Evolutionary conservation across 2,888 invertebrate species (phyloP).

Genomic region (Strigamia transsilvanica): DNA sequence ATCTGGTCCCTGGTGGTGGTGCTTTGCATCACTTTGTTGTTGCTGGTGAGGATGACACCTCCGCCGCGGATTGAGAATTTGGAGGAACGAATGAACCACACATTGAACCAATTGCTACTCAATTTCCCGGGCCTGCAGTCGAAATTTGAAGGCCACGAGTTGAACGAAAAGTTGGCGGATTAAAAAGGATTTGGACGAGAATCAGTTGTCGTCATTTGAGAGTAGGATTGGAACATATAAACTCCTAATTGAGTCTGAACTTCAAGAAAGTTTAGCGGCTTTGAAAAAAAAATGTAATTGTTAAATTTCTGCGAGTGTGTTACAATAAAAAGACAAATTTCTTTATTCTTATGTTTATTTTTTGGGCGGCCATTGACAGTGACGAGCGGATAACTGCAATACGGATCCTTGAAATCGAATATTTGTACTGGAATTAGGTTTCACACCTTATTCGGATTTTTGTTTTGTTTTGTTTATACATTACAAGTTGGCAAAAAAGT

Average conservation of each 20-base stretch:
- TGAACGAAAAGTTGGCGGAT: too few species aligned
- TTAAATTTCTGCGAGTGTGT: not conserved
- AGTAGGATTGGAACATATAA: conserved; percentile 49
- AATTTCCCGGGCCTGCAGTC: not conserved
- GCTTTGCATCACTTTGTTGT: too few species aligned
- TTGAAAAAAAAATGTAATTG: conserved; percentile 2
- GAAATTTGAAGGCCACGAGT: not conserved
- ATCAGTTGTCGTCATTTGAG: conserved; percentile 33
- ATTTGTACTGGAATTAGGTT: too few species aligned
- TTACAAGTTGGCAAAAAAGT: too few species aligned
- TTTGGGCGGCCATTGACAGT: not conserved
- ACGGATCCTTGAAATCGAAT: too few species aligned
- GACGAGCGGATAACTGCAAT: too few species aligned
- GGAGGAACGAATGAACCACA: not conserved
- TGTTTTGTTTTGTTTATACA: not conserved
- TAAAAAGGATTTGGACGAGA: not conserved
- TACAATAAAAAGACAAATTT: too few species aligned
- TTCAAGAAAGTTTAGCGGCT: not conserved
- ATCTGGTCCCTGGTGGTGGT: too few species aligned
- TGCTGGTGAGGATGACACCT: too few species aligned
- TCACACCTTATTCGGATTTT: too few species aligned
- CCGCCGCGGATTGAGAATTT: not conserved
- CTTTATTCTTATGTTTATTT: not conserved
- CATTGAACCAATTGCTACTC: not conserved
- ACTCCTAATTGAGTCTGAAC: not conserved